Percentiles rank a stretch among this genome's conserved stretches.
Evolutionary conservation across 64 coral and sea anemone genomes (phyloP).

Genomic region (Cladopsammia gracilis): DNA sequence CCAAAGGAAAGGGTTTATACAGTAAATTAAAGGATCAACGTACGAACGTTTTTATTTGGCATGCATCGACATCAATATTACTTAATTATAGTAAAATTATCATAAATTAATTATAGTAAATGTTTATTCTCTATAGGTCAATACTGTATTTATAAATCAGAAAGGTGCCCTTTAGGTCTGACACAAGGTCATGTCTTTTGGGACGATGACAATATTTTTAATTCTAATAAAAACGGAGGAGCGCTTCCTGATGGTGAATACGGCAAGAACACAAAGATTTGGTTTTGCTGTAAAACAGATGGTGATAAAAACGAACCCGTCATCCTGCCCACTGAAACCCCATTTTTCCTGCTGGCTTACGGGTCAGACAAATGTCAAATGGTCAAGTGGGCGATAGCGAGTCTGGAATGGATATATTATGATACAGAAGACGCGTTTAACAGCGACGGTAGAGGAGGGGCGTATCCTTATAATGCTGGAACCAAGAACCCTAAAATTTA

Average conservation of each 20-base stretch:
- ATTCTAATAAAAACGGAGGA: not conserved
- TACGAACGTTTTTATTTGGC: no score
- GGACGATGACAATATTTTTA: slow-evolving; percentile 9
- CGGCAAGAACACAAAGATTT: not conserved
- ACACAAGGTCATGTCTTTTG: not conserved
- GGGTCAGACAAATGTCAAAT: slow-evolving; percentile 37
- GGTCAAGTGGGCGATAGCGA: slow-evolving; percentile 51
- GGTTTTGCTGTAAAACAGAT: slow-evolving; percentile 12
- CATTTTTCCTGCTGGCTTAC: slow-evolving; percentile 49
- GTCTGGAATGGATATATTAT: slow-evolving; percentile 60
- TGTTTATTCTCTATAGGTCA: no score
- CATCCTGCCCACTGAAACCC: not conserved
- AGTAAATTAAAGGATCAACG: no score
- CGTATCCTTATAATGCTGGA: slow-evolving; percentile 21
- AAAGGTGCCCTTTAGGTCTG: slow-evolving; percentile 5
- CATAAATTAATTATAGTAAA: no score
- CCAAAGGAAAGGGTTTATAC: no score
- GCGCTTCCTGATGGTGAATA: not conserved
- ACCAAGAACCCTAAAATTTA: slow-evolving; percentile 19
- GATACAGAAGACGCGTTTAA: slow-evolving; percentile 4
- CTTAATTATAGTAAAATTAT: no score
- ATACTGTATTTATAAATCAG: slow-evolving; percentile 55
- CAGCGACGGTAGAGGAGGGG: not conserved
- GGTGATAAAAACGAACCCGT: not conserved
- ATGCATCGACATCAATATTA: no score